A percentile compares a stretch with the other conserved stretches of the same genome.
These are phyloP conservation scores for Rhyacophila evoluta DNA, from an alignment of 2,888 invertebrate species.

Conservation along the genomic window DNA sequence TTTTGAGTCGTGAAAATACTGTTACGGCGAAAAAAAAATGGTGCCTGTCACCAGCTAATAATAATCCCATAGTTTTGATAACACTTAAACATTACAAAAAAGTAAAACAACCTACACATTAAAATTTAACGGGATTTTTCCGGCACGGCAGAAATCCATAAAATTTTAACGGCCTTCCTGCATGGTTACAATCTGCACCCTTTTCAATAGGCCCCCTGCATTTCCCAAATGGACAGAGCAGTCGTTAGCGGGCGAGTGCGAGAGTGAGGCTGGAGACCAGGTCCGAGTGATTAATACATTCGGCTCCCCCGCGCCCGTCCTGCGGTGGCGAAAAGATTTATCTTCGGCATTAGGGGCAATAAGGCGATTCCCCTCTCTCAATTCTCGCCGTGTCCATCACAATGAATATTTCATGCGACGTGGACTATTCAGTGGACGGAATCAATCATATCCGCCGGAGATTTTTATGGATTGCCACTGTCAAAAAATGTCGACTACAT, in stretches of 20 bases:
- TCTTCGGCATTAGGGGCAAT: conserved; percentile 41
- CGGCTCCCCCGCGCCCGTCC: conserved; percentile 20
- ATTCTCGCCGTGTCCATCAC: background rate
- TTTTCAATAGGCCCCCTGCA: conserved; percentile 1
- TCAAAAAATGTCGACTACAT: background rate
- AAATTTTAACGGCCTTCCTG: background rate
- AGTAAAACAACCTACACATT: background rate
- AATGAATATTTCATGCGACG: background rate
- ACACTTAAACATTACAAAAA: background rate
- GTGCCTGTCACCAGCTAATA: background rate
- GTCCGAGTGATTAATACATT: background rate
- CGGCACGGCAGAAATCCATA: conserved; percentile 15
- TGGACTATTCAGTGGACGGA: background rate
- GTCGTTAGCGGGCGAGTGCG: conserved; percentile 1
- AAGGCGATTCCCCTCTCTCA: conserved; percentile 3
- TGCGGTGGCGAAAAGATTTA: conserved; percentile 34
- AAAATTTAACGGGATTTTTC: background rate
- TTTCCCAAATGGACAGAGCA: background rate
- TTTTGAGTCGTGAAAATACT: no score
- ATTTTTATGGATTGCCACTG: background rate
- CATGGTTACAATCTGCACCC: background rate
- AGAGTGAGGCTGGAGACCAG: background rate
- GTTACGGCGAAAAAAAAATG: background rate
- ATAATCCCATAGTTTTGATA: background rate
- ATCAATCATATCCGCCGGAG: background rate